Conservation (phyloP, 1,140 invertebrate genomes). For the Schmidtea mediterranea region DNA sequence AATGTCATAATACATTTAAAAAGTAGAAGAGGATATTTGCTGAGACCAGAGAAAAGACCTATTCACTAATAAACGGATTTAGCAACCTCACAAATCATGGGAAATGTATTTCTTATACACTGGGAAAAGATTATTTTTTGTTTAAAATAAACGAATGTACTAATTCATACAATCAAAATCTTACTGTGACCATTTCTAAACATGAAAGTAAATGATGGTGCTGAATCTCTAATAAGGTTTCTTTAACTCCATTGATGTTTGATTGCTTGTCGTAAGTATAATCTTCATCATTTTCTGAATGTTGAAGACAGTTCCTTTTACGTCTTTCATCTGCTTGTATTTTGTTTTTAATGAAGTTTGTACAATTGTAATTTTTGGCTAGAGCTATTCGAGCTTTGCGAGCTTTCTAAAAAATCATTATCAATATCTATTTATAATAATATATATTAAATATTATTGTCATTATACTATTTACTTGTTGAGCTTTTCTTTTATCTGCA, state of each 20-base stretch:
- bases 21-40: too few species aligned
- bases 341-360: slow-evolving; percentile 90
- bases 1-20: too few species aligned
- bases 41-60: too few species aligned
- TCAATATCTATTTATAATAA: too few species aligned
- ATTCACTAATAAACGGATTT: too few species aligned
- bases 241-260: slow-evolving; percentile 41
- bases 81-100: too few species aligned
- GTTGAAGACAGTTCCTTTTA: slow-evolving; percentile 31
- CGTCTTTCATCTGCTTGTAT: slow-evolving; percentile 74
- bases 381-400: slow-evolving; percentile 79
- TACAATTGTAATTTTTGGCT: slow-evolving; percentile 91
- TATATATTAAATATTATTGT: too few species aligned
- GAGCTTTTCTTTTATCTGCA: slow-evolving; percentile 92
- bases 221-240: slow-evolving; percentile 91
- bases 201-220: slow-evolving; percentile 91
- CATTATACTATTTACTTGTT: slow-evolving; percentile 88
- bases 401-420: slow-evolving; percentile 56
- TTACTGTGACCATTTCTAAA: slow-evolving; percentile 85
- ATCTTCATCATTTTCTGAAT: slow-evolving; percentile 45
- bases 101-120: too few species aligned
- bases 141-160: too few species aligned
- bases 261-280: background rate
- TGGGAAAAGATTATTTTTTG: too few species aligned
- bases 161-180: too few species aligned